Percentiles rank a stretch among this genome's conserved stretches.
Evolutionary conservation across 2,888 invertebrate species (phyloP).

Genomic region (Drosophila trichaetosa): DNA sequence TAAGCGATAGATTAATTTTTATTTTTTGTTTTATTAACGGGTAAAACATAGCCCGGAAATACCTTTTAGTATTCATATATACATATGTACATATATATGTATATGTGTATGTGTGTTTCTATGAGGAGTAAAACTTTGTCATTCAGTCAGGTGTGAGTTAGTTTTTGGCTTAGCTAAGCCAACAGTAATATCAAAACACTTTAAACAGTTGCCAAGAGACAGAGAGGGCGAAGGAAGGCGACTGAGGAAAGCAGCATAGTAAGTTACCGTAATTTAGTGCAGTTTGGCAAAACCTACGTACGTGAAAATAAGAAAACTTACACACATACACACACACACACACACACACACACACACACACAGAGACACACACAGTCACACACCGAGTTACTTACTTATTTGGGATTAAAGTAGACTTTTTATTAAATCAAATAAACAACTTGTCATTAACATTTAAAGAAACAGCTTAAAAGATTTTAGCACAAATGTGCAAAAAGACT

Average conservation of each 20-base stretch:
- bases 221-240: slow-evolving; percentile 6
- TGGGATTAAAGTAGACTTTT: slow-evolving; percentile 35
- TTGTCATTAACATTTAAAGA: slow-evolving; percentile 28
- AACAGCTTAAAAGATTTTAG: slow-evolving; percentile 12
- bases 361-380: slow-evolving; percentile 2
- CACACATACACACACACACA: slow-evolving; percentile 8
- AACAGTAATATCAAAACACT: slow-evolving; percentile 76
- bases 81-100: not conserved
- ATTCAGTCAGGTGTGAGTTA: slow-evolving; percentile 80
- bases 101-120: slow-evolving; percentile 11
- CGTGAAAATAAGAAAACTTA: slow-evolving; percentile 56
- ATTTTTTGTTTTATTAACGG: not conserved
- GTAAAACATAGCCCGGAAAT: not conserved
- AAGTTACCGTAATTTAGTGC: slow-evolving; percentile 74
- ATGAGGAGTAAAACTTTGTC: slow-evolving; percentile 71
- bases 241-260: slow-evolving; percentile 9
- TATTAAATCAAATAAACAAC: slow-evolving; percentile 57
- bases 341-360: slow-evolving; percentile 3
- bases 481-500: slow-evolving; percentile 2
- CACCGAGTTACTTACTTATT: slow-evolving; percentile 24
- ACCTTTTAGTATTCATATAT: not conserved
- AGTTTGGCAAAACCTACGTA: slow-evolving; percentile 77
- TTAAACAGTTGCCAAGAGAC: slow-evolving; percentile 61
- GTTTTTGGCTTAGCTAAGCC: slow-evolving; percentile 76
- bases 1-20: not conserved